Evolutionary conservation across 2,888 invertebrate species (phyloP).

Genomic region (Nomada fabriciana): DNA sequence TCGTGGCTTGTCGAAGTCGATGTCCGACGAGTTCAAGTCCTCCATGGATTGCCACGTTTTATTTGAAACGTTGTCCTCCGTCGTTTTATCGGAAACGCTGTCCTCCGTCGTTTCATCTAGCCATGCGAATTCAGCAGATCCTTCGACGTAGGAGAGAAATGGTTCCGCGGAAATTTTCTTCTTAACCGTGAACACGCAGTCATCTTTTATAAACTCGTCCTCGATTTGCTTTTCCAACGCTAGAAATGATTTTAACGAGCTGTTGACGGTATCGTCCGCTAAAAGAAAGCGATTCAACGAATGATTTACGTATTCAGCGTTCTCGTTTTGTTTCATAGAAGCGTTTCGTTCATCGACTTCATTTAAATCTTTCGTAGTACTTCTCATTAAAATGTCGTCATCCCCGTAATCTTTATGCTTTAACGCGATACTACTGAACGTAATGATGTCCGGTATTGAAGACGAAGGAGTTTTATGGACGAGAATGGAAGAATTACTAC

Average conservation of each 20-base stretch:
- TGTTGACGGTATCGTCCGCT: neutral
- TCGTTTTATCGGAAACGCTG: neutral
- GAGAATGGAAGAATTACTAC: neutral
- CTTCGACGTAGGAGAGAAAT: slow-evolving; percentile 30
- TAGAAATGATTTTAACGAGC: slow-evolving; percentile 31
- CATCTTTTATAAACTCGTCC: slow-evolving; percentile 8
- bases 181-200: neutral
- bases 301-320: neutral
- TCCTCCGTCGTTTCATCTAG: slow-evolving; percentile 25
- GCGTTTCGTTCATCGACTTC: neutral
- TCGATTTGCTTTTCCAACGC: slow-evolving; percentile 10
- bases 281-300: neutral
- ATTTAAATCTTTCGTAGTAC: neutral
- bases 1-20: slow-evolving; percentile 3
- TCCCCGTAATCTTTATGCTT: slow-evolving; percentile 2
- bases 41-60: neutral
- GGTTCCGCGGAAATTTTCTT: slow-evolving; percentile 52
- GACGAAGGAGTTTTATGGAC: neutral
- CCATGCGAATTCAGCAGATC: slow-evolving; percentile 28
- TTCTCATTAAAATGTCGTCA: neutral
- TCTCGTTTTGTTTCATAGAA: too few species aligned
- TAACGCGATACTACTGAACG: slow-evolving; percentile 3
- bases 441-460: slow-evolving; percentile 29
- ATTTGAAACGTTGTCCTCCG: slow-evolving; percentile 3
- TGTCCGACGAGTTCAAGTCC: neutral